These are phyloP conservation scores for Galeopterus variegatus DNA, from an alignment of 2,113 vertebrate genomes.

Conservation along the genomic window DNA sequence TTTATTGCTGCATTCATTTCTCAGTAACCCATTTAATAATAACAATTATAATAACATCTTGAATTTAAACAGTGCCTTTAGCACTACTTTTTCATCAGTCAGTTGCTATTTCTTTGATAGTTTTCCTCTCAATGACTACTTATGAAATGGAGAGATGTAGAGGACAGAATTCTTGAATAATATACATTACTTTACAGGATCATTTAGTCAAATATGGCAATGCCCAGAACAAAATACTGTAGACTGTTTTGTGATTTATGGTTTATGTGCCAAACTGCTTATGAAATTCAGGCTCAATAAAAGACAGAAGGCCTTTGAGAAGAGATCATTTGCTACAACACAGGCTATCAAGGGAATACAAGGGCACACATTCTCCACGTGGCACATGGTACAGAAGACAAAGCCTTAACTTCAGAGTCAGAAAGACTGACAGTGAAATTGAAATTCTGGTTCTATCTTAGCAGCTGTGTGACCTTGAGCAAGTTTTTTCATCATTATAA, in stretches of 20 bases:
- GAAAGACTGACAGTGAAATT: neutral
- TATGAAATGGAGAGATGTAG: conserved; percentile 20
- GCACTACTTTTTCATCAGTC: conserved; percentile 48
- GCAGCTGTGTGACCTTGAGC: neutral
- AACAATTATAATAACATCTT: conserved; percentile 52
- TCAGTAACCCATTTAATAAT: conserved; percentile 59
- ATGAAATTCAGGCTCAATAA: conserved; percentile 53
- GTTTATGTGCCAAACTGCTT: conserved; percentile 24
- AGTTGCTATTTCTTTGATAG: conserved; percentile 1
- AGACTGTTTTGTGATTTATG: conserved; percentile 36
- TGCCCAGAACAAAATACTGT: conserved; percentile 54
- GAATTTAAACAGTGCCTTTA: conserved; percentile 54
- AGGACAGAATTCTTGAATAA: conserved; percentile 53
- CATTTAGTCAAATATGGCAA: conserved; percentile 34
- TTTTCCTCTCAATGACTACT: conserved; percentile 40
- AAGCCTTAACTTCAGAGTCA: neutral
- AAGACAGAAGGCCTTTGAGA: conserved; percentile 51
- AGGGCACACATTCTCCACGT: neutral
- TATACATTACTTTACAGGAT: conserved; percentile 46
- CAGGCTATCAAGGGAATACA: neutral
- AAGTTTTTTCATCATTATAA: conserved; percentile 2
- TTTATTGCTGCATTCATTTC: conserved; percentile 64
- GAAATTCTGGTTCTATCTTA: neutral
- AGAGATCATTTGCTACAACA: conserved; percentile 14
- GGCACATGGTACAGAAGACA: neutral